A percentile compares a stretch with the other conserved stretches of the same genome.
These are phyloP conservation scores for Chirona hameri DNA, from an alignment of 2,888 invertebrate genomes.

Conservation along the genomic window DNA sequence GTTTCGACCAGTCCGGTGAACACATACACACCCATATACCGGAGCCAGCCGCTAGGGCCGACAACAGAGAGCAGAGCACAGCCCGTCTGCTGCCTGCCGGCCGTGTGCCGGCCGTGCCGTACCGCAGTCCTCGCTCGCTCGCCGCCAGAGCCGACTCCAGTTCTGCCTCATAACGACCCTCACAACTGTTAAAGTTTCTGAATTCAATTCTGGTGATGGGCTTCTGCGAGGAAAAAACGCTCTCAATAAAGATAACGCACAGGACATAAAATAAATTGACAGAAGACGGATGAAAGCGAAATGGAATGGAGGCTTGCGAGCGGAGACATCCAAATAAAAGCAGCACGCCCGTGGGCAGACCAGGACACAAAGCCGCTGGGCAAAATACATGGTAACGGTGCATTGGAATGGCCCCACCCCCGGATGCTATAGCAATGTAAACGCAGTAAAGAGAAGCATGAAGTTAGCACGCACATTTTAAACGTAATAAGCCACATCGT, in stretches of 20 bases:
- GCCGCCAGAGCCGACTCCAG: not conserved
- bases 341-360: not conserved
- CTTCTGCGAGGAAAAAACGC: not conserved
- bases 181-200: not conserved
- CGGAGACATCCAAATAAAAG: not conserved
- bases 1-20: no score
- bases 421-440: no score
- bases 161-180: not conserved
- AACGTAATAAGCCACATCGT: no score
- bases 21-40: no score
- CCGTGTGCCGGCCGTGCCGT: no score
- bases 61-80: no score
- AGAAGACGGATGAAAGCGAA: not conserved
- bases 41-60: no score
- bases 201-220: constrained; percentile 1
- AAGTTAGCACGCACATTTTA: no score
- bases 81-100: no score
- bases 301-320: not conserved
- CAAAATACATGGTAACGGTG: no score
- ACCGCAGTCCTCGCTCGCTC: not conserved
- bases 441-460: no score
- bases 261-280: constrained; percentile 4
- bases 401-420: no score
- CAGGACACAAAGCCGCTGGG: not conserved
- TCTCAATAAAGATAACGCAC: not conserved